A percentile compares a stretch with the other conserved stretches of the same genome.
These are phyloP conservation scores for Anguilla megastoma DNA, from an alignment of 2,797 vertebrate species.

Conservation along the genomic window DNA sequence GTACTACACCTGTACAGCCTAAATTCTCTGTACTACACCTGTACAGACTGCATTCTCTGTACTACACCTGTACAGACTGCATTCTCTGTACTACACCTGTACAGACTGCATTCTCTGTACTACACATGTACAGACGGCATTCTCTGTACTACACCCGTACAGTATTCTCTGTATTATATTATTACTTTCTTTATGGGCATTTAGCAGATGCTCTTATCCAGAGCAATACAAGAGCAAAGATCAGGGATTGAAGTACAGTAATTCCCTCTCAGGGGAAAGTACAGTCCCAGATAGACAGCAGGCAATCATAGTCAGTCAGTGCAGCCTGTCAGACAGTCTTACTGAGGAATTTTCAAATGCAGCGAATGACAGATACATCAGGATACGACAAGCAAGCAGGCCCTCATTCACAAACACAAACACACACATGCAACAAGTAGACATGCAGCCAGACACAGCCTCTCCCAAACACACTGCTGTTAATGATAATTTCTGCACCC, in stretches of 20 bases:
- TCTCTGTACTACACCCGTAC: neutral
- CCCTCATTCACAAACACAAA: neutral
- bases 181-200: neutral
- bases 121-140: too few relatives aligned
- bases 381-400: neutral
- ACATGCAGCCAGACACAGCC: neutral
- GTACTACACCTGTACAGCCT: too few relatives aligned
- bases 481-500: neutral
- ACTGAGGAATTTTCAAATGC: conserved; percentile 3
- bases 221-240: neutral
- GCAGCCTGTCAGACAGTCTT: neutral
- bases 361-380: conserved; percentile 6
- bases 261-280: neutral
- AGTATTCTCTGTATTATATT: neutral
- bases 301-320: neutral
- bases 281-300: neutral
- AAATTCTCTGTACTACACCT: too few relatives aligned
- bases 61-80: too few relatives aligned
- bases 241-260: neutral
- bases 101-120: too few relatives aligned
- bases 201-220: neutral
- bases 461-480: neutral
- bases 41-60: too few relatives aligned
- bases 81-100: too few relatives aligned
- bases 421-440: neutral